Base-by-base conservation (phyloP, 1,140 invertebrate species). In the Bathynomus jamesi region DNA sequence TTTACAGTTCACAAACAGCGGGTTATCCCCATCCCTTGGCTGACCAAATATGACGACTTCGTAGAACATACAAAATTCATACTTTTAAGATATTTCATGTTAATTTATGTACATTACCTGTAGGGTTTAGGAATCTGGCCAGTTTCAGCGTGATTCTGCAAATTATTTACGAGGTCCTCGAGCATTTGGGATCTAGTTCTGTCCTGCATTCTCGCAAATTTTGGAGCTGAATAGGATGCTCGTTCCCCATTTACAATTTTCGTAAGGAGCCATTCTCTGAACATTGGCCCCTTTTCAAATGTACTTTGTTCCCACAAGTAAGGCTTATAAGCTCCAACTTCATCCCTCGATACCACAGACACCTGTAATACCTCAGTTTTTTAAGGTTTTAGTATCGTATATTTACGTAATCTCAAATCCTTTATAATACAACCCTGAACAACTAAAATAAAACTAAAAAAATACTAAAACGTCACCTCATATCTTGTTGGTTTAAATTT, bases 181-280 rank as follows among this genome's bases (percentile, higher is more conserved):
- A 96, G 84, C 93, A 96, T 95, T 83, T 95, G 93, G 72, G 84
- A 85, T 27, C 93, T 85, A 0, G 94, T 96, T 66, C 94, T 83
- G 79, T 96, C 94, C 81, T 96, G 91, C 89, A 98, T 94, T 71
- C 94, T 87, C 0, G 95, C 94, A 81, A 99, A 98, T 82, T 98
- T 96, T 0, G 95, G 93, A 4, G 96, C 94, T 11, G 94, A 97
- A 80, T 98, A 98, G 71, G 93, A 95, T 0, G 96, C 95, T 71
- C 95, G 85, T 81, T 99, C 96, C 0, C 95, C 96, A 79, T 99
- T 98, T 0, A 99, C 95, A 63, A 98, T 93, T 84, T 98, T 99
- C 3, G 96, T 97, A 4, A 98, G 85, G 24, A 98, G 85, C 91
- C 96, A 98, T 82, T 98, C 95, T 29, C 93, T 88, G 81, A 89